Base-by-base conservation (phyloP, 2,797 vertebrate species). In the Syndactyla subalaris region DNA sequence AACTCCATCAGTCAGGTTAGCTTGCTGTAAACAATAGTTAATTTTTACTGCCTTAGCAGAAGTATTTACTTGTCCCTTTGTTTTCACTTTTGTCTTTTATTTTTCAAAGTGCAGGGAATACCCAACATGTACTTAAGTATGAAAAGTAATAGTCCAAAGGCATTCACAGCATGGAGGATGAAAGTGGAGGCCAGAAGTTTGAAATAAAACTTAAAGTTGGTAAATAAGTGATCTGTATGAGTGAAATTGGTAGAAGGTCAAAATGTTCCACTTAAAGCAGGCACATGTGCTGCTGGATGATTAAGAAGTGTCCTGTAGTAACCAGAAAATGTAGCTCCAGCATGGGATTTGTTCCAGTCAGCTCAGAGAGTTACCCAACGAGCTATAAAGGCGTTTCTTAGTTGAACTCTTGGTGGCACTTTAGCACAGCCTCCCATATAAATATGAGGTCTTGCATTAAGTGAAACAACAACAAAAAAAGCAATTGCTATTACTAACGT, bases 1-100 rank as follows among this genome's bases (percentile, higher is more conserved):
- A 52, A 65, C 21, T 4, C 14, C 2, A 3, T 19, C 3, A 1
- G 3, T 70, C 15, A 36, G 6, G 15, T 49, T 55, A 34, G 5
- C 32, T 58, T 70, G 10, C 24, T 58, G 14, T 61, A 58, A 85
- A 71, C 3, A 1, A 14, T 9, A 74, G 57, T 9, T 55, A 19
- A 17, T 66, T 61, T 78, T 61, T 30, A 71, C 14, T 62, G 9
- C 8, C 10, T 85, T 43, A 22, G 7, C 19, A 74, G 26, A 52
- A 43, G 10, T 48, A 3, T 14, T 38, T 78, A 34, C 6, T 14
- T 66, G 12, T 6, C 8, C 6, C 39, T 36, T 82, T 66, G 13
- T 58, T 89, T 83, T 61, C 48, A 32, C 29, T 78, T 78, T 51
- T 71, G 21, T 30, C 21, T 46, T 36, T 48, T 67, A 18, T 22